Percentiles rank a stretch among this genome's conserved stretches.
These are phyloP conservation scores for Tyrophagus putrescentiae DNA, from an alignment of 1,140 invertebrate genomes.

Conservation along the genomic window DNA sequence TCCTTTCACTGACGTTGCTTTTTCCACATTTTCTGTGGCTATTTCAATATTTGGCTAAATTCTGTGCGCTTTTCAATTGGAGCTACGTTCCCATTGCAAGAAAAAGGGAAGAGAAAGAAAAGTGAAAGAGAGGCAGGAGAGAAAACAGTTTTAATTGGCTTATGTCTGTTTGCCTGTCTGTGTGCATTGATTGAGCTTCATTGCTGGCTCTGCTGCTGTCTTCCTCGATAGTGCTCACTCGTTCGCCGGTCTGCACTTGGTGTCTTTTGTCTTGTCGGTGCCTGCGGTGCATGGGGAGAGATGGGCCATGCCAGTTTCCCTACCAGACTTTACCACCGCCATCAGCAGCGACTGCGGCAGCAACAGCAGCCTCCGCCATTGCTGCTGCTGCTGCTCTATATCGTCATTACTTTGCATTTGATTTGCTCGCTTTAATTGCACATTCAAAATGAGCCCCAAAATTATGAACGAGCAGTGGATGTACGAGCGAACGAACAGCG, in stretches of 20 bases:
- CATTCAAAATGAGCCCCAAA: not conserved
- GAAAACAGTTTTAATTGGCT: slow-evolving; percentile 13
- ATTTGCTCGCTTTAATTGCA: slow-evolving; percentile 12
- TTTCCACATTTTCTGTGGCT: too few species aligned
- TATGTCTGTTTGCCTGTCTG: not conserved
- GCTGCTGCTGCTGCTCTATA: not conserved
- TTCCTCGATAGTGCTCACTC: too few species aligned
- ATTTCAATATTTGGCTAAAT: slow-evolving; percentile 8
- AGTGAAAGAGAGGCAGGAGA: not conserved
- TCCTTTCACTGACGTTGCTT: too few species aligned
- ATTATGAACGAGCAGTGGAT: not conserved
- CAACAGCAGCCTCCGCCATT: not conserved
- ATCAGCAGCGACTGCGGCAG: too few species aligned
- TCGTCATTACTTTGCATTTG: slow-evolving; percentile 15
- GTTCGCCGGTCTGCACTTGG: too few species aligned
- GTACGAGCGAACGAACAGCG: not conserved
- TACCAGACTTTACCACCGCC: too few species aligned
- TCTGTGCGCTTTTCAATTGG: too few species aligned
- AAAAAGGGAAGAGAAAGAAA: too few species aligned
- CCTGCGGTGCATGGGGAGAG: not conserved
- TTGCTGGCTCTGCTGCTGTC: too few species aligned
- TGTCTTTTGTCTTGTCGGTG: not conserved
- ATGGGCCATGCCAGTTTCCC: not conserved
- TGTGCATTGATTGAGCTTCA: slow-evolving; percentile 10
- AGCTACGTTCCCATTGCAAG: too few species aligned